Conservation (phyloP, 2,888 invertebrate genomes). For the Ochropleura leucogaster region DNA sequence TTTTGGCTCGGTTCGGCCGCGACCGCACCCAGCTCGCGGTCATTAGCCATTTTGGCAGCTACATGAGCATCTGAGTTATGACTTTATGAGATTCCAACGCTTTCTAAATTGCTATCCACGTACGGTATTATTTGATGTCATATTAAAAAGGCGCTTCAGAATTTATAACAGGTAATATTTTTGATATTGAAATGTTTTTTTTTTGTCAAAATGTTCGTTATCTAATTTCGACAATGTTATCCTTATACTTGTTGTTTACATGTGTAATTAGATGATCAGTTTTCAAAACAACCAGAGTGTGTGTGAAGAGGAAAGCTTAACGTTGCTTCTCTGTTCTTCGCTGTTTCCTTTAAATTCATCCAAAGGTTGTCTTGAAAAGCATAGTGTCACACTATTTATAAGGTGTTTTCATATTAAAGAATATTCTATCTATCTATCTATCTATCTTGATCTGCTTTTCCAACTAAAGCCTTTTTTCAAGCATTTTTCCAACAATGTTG, state of each 20-base stretch:
- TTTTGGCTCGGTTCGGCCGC: slow-evolving; percentile 87
- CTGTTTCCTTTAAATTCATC: too few species aligned
- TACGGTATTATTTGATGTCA: slow-evolving; percentile 58
- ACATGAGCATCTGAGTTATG: slow-evolving; percentile 77
- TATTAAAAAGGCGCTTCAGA: slow-evolving; percentile 53
- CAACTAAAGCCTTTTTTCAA: too few species aligned
- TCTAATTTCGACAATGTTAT: neutral
- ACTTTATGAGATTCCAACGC: slow-evolving; percentile 80
- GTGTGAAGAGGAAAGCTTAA: neutral
- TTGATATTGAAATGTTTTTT: neutral
- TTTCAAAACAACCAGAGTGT: neutral
- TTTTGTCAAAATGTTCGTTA: neutral
- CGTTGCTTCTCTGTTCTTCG: too few species aligned
- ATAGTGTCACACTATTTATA: too few species aligned
- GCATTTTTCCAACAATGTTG: too few species aligned
- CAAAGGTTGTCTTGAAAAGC: too few species aligned
- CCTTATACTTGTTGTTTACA: neutral
- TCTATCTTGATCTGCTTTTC: too few species aligned
- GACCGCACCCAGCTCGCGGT: slow-evolving; percentile 84
- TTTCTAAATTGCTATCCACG: slow-evolving; percentile 67
- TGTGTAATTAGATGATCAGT: neutral
- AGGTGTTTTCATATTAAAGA: too few species aligned
- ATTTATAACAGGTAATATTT: neutral
- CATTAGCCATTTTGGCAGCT: slow-evolving; percentile 89
- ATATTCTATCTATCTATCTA: too few species aligned